Conservation (phyloP, 2,888 invertebrate species). For the Bellardia bayeri region DNA sequence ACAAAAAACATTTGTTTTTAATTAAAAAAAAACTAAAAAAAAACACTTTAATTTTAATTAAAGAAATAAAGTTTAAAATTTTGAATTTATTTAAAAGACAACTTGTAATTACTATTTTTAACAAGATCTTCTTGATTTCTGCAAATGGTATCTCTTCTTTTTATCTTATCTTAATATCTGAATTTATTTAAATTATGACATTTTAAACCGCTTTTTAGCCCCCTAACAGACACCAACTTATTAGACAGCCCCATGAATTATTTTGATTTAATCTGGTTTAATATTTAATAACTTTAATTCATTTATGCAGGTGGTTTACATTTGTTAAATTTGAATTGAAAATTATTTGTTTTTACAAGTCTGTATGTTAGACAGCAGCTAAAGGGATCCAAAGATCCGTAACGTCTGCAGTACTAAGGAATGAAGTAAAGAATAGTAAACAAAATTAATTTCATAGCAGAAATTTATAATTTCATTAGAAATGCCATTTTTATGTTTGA, state of each 20-base stretch:
- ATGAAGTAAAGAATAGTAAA: slow-evolving; percentile 21
- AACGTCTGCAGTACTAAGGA: neutral
- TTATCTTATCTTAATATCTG: neutral
- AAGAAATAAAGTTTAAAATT: neutral
- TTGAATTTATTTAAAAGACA: neutral
- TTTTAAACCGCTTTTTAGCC: slow-evolving; percentile 3
- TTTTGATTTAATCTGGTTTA: slow-evolving; percentile 15
- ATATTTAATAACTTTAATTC: slow-evolving; percentile 2
- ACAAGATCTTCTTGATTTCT: no score
- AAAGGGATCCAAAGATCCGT: neutral
- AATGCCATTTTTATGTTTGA: slow-evolving; percentile 67
- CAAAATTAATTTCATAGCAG: slow-evolving; percentile 50
- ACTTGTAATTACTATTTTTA: no score
- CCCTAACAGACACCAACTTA: slow-evolving; percentile 8
- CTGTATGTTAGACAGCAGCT: slow-evolving; percentile 9
- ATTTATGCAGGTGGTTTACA: slow-evolving; percentile 53
- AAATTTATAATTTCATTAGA: slow-evolving; percentile 67
- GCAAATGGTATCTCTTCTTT: neutral
- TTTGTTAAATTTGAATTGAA: slow-evolving; percentile 15
- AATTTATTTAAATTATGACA: slow-evolving; percentile 9
- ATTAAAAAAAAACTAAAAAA: neutral
- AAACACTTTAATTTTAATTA: neutral
- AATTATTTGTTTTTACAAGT: slow-evolving; percentile 54
- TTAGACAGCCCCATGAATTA: slow-evolving; percentile 23
- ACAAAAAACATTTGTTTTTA: no score